These are phyloP conservation scores for Eulemur rubriventer DNA, from an alignment of 2,797 vertebrate genomes.

Conservation along the genomic window DNA sequence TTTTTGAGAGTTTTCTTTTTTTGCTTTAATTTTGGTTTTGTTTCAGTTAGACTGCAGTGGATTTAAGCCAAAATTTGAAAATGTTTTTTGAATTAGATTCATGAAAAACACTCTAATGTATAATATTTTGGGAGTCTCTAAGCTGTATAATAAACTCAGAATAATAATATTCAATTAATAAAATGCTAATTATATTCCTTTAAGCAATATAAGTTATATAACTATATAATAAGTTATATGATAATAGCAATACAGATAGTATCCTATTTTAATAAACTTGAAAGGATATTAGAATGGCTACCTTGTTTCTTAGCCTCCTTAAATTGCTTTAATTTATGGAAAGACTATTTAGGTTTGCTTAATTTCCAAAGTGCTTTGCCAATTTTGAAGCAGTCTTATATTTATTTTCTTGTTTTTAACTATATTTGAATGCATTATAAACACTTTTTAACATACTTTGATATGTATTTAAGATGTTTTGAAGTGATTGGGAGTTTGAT, in stretches of 20 bases:
- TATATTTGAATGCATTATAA: neutral
- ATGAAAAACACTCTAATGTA: neutral
- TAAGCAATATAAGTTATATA: neutral
- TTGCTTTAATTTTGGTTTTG: neutral
- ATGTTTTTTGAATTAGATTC: neutral
- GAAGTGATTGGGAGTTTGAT: neutral
- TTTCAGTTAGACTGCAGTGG: neutral
- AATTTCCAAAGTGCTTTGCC: conserved; percentile 14
- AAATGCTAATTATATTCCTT: conserved; percentile 14
- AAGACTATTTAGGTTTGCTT: neutral
- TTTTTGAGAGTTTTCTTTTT: neutral
- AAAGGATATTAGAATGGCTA: neutral
- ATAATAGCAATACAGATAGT: conserved; percentile 13
- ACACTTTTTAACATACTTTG: neutral
- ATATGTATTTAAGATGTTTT: neutral
- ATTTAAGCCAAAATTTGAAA: conserved; percentile 7
- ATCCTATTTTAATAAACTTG: conserved; percentile 7
- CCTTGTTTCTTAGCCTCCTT: neutral
- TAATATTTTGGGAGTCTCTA: conserved; percentile 11
- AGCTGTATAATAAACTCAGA: neutral
- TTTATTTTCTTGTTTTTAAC: conserved; percentile 33
- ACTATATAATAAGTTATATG: neutral
- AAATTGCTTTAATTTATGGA: neutral
- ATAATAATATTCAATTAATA: neutral
- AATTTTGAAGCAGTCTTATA: neutral